These are phyloP conservation scores for zebrafish (Danio rerio) DNA, from an alignment of 2,113 vertebrate genomes.

Conservation along the genomic window GRCz12tu NC_133199.1:11614501-11615000, in stretches of 20 bases:
- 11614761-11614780: slow-evolving; percentile 30
- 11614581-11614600: too few relatives aligned
- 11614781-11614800: slow-evolving; percentile 1
- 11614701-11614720: not conserved
- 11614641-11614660: too few relatives aligned
- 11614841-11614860: slow-evolving; percentile 10
- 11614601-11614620: too few relatives aligned
- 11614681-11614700: not conserved
- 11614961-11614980: too few relatives aligned
- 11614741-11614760: not conserved
- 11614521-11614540: not conserved
- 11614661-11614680: not conserved
- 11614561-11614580: too few relatives aligned
- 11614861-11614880: slow-evolving; percentile 2
- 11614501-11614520: not conserved
- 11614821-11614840: not conserved
- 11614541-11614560: too few relatives aligned
- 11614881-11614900: slow-evolving; percentile 9
- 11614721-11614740: not conserved
- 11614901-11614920: not conserved
- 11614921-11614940: too few relatives aligned
- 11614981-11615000: too few relatives aligned
- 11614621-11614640: too few relatives aligned
- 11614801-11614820: not conserved
- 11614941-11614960: too few relatives aligned